A percentile compares a stretch with the other conserved stretches of the same genome.
phyloP scores from a whole-genome alignment of 1,140 invertebrate genomes.

The Apolygus lucorum region DNA sequence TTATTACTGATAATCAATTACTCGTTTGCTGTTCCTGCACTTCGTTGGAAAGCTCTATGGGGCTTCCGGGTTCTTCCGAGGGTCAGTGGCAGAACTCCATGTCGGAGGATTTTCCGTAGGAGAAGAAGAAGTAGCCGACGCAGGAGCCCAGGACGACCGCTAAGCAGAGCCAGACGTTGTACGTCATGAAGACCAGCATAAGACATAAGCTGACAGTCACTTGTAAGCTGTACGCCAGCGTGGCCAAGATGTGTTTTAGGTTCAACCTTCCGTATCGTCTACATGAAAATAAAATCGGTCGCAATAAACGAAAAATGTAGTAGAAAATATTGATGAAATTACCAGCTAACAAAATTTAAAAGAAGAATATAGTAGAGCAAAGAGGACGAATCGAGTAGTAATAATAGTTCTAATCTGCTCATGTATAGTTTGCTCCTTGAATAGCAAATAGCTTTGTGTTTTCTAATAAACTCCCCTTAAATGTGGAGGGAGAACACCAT shows the following conservation, averaged over 20 bases:
- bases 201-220: slow-evolving; percentile 84
- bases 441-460: too few relatives aligned
- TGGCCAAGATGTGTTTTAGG: slow-evolving; percentile 72
- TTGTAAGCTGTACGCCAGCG: slow-evolving; percentile 80
- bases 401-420: too few relatives aligned
- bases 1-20: too few relatives aligned
- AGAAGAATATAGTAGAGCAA: too few relatives aligned
- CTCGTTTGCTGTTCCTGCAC: too few relatives aligned
- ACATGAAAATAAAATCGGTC: neutral
- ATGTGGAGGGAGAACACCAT: too few relatives aligned
- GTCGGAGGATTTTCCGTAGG: slow-evolving; percentile 82
- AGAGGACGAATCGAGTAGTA: too few relatives aligned
- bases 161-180: slow-evolving; percentile 88
- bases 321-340: neutral
- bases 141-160: slow-evolving; percentile 83
- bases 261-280: slow-evolving; percentile 69
- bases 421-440: too few relatives aligned
- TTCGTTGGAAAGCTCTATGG: neutral
- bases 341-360: too few relatives aligned
- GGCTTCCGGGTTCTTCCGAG: neutral
- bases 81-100: slow-evolving; percentile 88
- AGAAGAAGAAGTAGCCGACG: slow-evolving; percentile 87
- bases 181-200: slow-evolving; percentile 98
- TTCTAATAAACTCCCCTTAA: too few relatives aligned
- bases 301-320: neutral